A percentile compares a stretch with the other conserved stretches of the same genome.
Conservation (phyloP, 2,113 vertebrate genomes). For the Chelonoidis abingdonii region DNA sequence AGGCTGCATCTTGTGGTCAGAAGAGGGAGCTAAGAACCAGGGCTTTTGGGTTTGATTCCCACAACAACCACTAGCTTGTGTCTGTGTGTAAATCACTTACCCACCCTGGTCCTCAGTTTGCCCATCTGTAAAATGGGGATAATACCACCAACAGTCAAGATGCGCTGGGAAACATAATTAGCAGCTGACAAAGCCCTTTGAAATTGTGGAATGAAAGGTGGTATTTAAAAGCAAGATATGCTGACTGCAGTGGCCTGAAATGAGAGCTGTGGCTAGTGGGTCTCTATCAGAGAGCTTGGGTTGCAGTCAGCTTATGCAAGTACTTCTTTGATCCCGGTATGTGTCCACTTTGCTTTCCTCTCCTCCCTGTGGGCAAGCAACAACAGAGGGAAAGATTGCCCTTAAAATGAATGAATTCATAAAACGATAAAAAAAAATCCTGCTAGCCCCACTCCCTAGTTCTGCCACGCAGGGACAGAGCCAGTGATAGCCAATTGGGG, state of each 20-base stretch:
- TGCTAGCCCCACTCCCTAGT: not conserved
- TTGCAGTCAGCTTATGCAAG: not conserved
- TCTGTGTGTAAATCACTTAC: constrained; percentile 34
- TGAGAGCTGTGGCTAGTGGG: not conserved
- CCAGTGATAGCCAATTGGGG: too few species aligned
- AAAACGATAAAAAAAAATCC: not conserved
- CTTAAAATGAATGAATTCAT: not conserved
- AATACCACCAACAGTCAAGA: not conserved
- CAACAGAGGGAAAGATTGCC: not conserved
- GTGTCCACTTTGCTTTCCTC: not conserved
- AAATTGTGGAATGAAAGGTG: not conserved
- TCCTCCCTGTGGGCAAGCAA: not conserved
- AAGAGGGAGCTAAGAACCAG: not conserved
- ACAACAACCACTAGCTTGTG: not conserved
- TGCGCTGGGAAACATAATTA: not conserved
- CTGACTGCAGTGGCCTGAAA: not conserved
- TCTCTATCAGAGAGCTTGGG: not conserved
- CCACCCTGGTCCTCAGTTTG: not conserved
- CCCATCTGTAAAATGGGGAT: not conserved
- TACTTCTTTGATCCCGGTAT: not conserved
- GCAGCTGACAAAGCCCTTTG: constrained; percentile 10
- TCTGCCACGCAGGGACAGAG: not conserved
- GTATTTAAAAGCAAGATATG: not conserved
- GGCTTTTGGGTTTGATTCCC: not conserved
- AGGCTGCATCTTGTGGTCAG: fast-evolving